A percentile compares a stretch with the other conserved stretches of the same genome.
These are phyloP conservation scores for Margarornis squamiger DNA, from an alignment of 2,797 vertebrate genomes.

Conservation along the genomic window DNA sequence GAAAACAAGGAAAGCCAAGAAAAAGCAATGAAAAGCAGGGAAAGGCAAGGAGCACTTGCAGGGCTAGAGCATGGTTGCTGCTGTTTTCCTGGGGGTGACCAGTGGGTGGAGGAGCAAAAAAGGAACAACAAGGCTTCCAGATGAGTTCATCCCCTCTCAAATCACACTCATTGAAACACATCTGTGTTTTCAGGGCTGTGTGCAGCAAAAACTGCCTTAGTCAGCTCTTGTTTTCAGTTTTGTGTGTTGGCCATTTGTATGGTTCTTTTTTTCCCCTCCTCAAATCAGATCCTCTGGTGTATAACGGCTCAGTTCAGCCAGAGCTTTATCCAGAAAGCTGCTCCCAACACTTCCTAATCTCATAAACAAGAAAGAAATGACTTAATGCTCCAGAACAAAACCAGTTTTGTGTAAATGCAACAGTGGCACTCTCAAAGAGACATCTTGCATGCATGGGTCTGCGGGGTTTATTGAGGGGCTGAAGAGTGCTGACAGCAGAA, in stretches of 20 bases:
- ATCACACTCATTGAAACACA: conserved; percentile 33
- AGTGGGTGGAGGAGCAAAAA: conserved; percentile 41
- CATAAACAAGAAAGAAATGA: conserved; percentile 49
- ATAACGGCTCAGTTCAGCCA: conserved; percentile 51
- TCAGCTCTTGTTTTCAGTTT: conserved; percentile 34
- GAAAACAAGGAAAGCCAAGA: neutral
- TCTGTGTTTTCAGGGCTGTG: conserved; percentile 53
- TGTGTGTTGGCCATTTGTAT: conserved; percentile 47
- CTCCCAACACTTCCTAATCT: conserved; percentile 56
- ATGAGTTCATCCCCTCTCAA: conserved; percentile 50
- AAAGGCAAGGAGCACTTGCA: neutral
- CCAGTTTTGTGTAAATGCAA: conserved; percentile 51
- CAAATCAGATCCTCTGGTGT: conserved; percentile 38
- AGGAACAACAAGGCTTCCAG: conserved; percentile 47
- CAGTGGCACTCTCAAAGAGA: conserved; percentile 45
- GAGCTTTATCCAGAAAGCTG: conserved; percentile 52
- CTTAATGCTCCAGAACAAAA: conserved; percentile 65
- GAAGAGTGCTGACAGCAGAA: conserved; percentile 57
- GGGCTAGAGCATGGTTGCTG: rapidly evolving
- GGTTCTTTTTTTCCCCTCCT: conserved; percentile 12
- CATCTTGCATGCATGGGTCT: neutral
- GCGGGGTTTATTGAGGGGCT: neutral
- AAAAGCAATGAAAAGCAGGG: neutral
- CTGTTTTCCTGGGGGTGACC: conserved; percentile 9
- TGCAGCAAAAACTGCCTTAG: neutral